phyloP scores from a whole-genome alignment of 2,113 vertebrate genomes.

The Calonectris borealis region DNA sequence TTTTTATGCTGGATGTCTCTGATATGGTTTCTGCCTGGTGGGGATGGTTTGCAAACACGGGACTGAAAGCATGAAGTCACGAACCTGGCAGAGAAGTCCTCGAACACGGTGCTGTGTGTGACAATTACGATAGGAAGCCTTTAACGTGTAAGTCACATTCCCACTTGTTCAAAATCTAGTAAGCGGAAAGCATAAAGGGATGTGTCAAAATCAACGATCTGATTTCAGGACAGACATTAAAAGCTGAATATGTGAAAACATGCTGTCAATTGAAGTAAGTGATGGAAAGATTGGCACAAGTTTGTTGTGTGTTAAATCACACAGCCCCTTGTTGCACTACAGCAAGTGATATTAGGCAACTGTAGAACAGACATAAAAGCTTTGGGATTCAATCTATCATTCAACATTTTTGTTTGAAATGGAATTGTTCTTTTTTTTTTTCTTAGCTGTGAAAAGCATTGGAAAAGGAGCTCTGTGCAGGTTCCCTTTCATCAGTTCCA shows the following conservation, averaged over 20 bases:
- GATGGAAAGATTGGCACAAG: not conserved
- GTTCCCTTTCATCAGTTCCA: not conserved
- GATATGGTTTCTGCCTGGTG: not conserved
- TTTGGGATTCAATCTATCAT: not conserved
- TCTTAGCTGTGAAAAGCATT: not conserved
- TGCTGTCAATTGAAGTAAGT: not conserved
- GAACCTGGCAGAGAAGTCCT: not conserved
- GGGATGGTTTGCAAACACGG: not conserved
- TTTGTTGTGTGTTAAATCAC: not conserved
- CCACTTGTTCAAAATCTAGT: slow-evolving; percentile 28
- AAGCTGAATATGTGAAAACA: slow-evolving; percentile 37
- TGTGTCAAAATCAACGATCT: not conserved
- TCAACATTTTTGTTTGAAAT: not conserved
- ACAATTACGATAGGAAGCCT: not conserved
- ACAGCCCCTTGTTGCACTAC: not conserved
- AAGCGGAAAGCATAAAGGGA: not conserved
- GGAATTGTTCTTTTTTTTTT: not conserved
- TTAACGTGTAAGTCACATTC: not conserved
- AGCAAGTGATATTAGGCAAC: not conserved
- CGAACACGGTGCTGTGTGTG: not conserved
- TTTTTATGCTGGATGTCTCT: not conserved
- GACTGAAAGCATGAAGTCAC: not conserved
- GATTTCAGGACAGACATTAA: slow-evolving; percentile 24
- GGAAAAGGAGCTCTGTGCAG: not conserved
- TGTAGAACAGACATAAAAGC: not conserved